phyloP scores from a whole-genome alignment of 1,140 invertebrate genomes.

The Littorina saxatilis region DNA sequence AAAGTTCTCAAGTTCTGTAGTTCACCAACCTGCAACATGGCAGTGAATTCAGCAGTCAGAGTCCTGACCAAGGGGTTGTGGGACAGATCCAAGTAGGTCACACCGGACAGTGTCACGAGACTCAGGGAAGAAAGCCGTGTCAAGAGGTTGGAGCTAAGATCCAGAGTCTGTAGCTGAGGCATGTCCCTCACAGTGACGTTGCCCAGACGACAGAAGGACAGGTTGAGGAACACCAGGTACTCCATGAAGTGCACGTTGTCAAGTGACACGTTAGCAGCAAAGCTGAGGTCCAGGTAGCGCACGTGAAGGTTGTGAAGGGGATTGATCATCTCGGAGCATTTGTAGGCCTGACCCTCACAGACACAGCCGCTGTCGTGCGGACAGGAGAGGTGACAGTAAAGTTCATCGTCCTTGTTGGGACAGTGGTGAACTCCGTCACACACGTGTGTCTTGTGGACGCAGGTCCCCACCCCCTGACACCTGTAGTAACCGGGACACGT shows the following conservation, averaged over 20 bases:
- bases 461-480: neutral
- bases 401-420: conserved; percentile 37
- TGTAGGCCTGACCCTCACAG: conserved; percentile 24
- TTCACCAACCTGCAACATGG: no score
- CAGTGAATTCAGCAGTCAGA: no score
- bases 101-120: neutral
- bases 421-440: conserved; percentile 39
- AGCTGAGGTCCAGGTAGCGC: conserved; percentile 19
- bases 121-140: neutral
- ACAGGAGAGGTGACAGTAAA: conserved; percentile 30
- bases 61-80: neutral
- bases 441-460: conserved; percentile 28
- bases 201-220: conserved; percentile 10
- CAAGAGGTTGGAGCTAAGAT: conserved; percentile 22
- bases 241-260: neutral
- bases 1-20: no score
- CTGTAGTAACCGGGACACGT: conserved; percentile 18
- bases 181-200: neutral
- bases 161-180: conserved; percentile 16
- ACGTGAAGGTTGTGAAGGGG: neutral
- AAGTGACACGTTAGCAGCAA: neutral
- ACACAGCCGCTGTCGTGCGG: conserved; percentile 20
- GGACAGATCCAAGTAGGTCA: neutral
- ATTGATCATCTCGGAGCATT: neutral
- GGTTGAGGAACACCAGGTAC: conserved; percentile 34